phyloP scores from a whole-genome alignment of 2,888 invertebrate species.

The Torymus tubicola region DNA sequence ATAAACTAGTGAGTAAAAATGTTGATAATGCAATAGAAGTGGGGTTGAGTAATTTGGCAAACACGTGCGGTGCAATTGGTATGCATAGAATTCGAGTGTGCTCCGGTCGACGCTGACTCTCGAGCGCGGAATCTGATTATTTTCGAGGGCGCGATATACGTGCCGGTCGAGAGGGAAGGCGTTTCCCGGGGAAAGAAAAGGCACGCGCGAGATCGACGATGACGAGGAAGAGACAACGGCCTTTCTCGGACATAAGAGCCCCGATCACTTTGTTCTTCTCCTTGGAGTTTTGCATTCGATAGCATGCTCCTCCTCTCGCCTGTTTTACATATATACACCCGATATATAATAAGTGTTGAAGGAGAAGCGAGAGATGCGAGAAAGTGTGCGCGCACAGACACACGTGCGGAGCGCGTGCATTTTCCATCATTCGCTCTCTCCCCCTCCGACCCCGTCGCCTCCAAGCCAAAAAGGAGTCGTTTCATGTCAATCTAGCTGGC shows the following conservation, averaged over 20 bases:
- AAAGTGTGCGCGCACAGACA: background rate
- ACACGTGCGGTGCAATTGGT: constrained; percentile 28
- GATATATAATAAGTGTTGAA: constrained; percentile 61
- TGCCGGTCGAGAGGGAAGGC: constrained; percentile 16
- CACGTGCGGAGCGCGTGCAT: background rate
- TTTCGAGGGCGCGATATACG: constrained; percentile 35
- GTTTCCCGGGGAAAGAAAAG: constrained; percentile 21
- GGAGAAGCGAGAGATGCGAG: constrained; percentile 24
- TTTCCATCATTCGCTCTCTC: constrained; percentile 21
- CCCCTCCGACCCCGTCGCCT: background rate
- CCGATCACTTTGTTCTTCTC: constrained; percentile 65
- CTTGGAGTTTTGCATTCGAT: constrained; percentile 70
- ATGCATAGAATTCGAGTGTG: constrained; percentile 33
- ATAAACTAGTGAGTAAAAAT: background rate
- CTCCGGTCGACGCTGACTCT: constrained; percentile 20
- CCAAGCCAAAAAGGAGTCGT: constrained; percentile 36
- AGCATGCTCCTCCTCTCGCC: constrained; percentile 66
- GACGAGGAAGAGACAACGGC: constrained; percentile 16
- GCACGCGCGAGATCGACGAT: background rate
- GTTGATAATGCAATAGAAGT: constrained; percentile 10
- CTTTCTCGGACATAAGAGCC: constrained; percentile 70
- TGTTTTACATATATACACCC: constrained; percentile 60
- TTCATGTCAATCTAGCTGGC: constrained; percentile 67
- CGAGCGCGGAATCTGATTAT: constrained; percentile 27
- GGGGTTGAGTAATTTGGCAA: constrained; percentile 21